Evolutionary conservation across 2,888 invertebrate species (phyloP).

Genomic region (Coelopa pilipes): DNA sequence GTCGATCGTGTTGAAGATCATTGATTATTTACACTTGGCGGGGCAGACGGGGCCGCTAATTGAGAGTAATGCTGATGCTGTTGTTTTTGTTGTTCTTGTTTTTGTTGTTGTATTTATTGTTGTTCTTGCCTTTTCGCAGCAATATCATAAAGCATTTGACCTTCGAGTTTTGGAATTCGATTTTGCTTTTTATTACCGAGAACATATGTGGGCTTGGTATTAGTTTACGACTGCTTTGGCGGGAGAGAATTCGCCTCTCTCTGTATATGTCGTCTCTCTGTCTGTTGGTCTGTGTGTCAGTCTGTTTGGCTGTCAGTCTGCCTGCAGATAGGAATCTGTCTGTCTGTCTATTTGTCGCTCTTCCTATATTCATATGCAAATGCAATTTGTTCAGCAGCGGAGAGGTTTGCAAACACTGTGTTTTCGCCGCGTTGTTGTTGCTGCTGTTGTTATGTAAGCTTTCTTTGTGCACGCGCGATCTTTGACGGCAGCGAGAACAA

Average conservation of each 20-base stretch:
- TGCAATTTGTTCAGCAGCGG: neutral
- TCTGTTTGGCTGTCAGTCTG: neutral
- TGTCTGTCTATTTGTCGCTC: no score
- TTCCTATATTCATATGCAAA: conserved; percentile 1
- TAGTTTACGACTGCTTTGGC: conserved; percentile 10
- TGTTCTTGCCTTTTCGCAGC: neutral
- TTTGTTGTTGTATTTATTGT: conserved; percentile 5
- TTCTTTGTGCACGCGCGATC: conserved; percentile 2
- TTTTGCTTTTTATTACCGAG: neutral
- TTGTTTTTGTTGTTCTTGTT: neutral
- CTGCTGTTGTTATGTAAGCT: conserved; percentile 20
- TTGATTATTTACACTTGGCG: neutral
- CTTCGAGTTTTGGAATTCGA: conserved; percentile 15
- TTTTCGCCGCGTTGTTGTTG: no score
- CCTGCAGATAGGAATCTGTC: no score
- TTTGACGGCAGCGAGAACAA: conserved; percentile 7
- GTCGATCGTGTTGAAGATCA: neutral
- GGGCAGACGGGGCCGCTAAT: conserved; percentile 3
- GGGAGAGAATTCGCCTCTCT: neutral
- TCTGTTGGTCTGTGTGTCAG: neutral
- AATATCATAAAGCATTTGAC: conserved; percentile 18
- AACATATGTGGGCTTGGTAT: conserved; percentile 22
- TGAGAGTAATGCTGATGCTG: conserved; percentile 13
- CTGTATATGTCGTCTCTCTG: neutral
- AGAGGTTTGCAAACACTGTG: conserved; percentile 10